Conservation (phyloP, 2,113 vertebrate genomes). For the Varanus komodoensis region DNA sequence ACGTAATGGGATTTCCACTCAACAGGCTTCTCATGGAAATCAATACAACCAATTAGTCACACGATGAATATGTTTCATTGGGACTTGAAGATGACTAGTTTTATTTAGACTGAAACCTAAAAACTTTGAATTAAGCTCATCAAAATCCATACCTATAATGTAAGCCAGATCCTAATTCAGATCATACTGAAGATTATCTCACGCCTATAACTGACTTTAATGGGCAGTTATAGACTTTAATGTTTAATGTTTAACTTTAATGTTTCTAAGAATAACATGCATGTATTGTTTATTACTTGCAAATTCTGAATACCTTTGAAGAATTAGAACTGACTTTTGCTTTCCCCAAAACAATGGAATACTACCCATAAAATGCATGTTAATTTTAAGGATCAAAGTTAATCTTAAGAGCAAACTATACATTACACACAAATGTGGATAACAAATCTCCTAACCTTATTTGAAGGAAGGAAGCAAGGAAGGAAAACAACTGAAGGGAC, state of each 20-base stretch:
- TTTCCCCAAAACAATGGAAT: slow-evolving; percentile 18
- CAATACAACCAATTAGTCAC: not conserved
- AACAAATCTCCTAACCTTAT: not conserved
- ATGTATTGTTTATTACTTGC: slow-evolving; percentile 23
- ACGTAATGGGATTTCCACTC: not conserved
- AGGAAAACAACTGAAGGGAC: not conserved
- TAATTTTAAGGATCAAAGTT: not conserved
- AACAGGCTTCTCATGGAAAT: not conserved
- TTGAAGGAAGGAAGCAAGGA: not conserved
- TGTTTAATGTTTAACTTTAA: not conserved
- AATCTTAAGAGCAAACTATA: slow-evolving; percentile 14
- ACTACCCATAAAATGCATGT: not conserved
- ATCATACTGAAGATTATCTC: not conserved
- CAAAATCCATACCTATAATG: slow-evolving; percentile 37
- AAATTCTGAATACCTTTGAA: not conserved
- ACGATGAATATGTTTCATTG: not conserved
- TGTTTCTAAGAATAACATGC: not conserved
- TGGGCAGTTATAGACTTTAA: not conserved
- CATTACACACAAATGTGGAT: not conserved
- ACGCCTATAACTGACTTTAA: slow-evolving; percentile 14
- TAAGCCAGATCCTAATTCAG: not conserved
- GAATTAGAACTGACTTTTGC: not conserved
- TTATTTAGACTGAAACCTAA: not conserved
- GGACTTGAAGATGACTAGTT: not conserved
- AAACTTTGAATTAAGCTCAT: slow-evolving; percentile 1